Evolutionary conservation across 2,113 vertebrate species (phyloP).

Genomic region (Coryphaenoides rupestris): DNA sequence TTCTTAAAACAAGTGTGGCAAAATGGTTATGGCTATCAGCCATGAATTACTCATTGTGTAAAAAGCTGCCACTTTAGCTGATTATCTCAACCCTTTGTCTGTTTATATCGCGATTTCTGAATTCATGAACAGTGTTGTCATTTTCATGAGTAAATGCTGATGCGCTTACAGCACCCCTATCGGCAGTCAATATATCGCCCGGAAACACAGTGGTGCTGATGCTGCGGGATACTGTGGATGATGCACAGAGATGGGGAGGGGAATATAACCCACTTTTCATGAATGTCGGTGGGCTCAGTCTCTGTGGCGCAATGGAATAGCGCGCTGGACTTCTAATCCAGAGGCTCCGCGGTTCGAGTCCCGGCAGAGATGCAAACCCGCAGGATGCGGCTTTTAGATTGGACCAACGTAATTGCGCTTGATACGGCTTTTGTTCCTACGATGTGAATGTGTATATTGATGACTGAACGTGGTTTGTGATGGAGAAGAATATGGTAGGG

Average conservation of each 20-base stretch:
- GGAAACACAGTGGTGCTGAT: conserved; percentile 71
- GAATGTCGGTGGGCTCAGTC: conserved; percentile 49
- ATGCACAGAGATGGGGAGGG: conserved; percentile 29
- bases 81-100: no score
- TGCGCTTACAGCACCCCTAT: conserved; percentile 57
- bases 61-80: no score
- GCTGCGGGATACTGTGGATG: conserved; percentile 63
- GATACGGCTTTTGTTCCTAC: background rate
- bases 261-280: conserved; percentile 52
- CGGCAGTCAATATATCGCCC: conserved; percentile 10
- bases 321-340: conserved; percentile 99
- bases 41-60: no score
- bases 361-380: conserved; percentile 93
- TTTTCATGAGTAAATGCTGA: conserved; percentile 12
- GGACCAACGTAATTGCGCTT: background rate
- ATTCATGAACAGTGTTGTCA: conserved; percentile 7
- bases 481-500: no score
- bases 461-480: no score
- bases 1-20: no score
- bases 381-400: conserved; percentile 28
- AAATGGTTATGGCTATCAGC: no score
- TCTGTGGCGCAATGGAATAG: conserved; percentile 99
- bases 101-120: conserved; percentile 3
- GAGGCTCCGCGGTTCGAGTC: conserved; percentile 99
- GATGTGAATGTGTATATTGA: background rate